These are phyloP conservation scores for Salvelinus alpinus DNA, from an alignment of 2,113 vertebrate species.

Conservation along the genomic window DNA sequence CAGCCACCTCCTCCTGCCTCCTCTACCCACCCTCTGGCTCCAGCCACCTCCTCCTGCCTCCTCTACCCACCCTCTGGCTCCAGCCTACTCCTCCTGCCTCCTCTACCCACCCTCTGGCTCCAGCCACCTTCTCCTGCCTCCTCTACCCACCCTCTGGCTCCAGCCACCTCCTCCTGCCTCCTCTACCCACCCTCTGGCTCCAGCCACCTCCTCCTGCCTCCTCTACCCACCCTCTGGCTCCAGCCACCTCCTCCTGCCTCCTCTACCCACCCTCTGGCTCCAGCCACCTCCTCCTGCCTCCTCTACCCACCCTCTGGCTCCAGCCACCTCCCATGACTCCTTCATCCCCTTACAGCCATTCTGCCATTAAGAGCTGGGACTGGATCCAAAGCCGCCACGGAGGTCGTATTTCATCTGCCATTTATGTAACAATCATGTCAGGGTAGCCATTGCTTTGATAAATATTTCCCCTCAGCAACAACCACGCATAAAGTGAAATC, in stretches of 20 bases:
- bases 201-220: background rate
- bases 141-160: too few relatives aligned
- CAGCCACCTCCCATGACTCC: background rate
- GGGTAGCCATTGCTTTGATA: constrained; percentile 43
- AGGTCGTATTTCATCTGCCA: constrained; percentile 34
- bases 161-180: too few relatives aligned
- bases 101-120: constrained; percentile 1
- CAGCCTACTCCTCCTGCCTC: background rate
- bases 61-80: too few relatives aligned
- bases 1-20: background rate
- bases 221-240: too few relatives aligned
- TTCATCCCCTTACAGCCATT: too few relatives aligned
- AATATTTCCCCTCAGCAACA: constrained; percentile 47
- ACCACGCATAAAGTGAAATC: constrained; percentile 43
- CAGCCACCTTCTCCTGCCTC: background rate
- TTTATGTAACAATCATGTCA: constrained; percentile 50
- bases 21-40: constrained; percentile 3
- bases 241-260: too few relatives aligned
- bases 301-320: constrained; percentile 6
- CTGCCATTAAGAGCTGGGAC: constrained; percentile 26
- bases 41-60: background rate
- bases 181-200: too few relatives aligned
- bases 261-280: constrained; percentile 3
- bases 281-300: background rate
- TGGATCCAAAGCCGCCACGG: constrained; percentile 25